phyloP scores from a whole-genome alignment of 2,113 vertebrate species.

The Chlorodrepanis virens region DNA sequence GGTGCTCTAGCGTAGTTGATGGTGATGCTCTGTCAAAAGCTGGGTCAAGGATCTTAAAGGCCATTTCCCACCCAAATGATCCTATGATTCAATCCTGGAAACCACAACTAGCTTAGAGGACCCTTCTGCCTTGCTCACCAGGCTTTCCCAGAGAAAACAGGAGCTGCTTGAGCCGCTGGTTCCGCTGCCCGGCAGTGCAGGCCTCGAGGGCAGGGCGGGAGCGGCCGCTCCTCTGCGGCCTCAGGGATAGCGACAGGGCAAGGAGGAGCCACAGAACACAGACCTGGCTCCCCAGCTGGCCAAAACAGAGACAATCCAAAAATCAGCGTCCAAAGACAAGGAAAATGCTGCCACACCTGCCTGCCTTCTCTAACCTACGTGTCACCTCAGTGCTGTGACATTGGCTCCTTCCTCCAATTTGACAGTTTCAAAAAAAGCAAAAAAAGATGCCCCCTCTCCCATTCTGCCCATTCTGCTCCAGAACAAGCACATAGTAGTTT shows the following conservation, averaged over 20 bases:
- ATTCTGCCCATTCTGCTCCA: not conserved
- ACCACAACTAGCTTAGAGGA: not conserved
- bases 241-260: too few species aligned
- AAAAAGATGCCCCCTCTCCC: not conserved
- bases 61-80: not conserved
- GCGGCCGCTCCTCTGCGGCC: not conserved
- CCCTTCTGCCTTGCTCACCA: accelerated
- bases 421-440: not conserved
- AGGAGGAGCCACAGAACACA: not conserved
- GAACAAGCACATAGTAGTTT: not conserved
- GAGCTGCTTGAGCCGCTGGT: not conserved
- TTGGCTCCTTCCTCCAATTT: not conserved
- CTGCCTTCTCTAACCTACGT: not conserved
- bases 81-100: not conserved
- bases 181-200: not conserved
- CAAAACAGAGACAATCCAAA: not conserved
- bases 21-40: not conserved
- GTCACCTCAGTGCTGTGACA: not conserved
- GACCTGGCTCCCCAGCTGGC: not conserved
- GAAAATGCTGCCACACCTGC: not conserved
- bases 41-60: not conserved
- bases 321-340: accelerated
- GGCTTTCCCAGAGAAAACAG: not conserved
- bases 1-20: not conserved
- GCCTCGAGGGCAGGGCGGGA: not conserved